phyloP scores from a whole-genome alignment of 1,140 invertebrate species.

The Phymastichus coffea region DNA sequence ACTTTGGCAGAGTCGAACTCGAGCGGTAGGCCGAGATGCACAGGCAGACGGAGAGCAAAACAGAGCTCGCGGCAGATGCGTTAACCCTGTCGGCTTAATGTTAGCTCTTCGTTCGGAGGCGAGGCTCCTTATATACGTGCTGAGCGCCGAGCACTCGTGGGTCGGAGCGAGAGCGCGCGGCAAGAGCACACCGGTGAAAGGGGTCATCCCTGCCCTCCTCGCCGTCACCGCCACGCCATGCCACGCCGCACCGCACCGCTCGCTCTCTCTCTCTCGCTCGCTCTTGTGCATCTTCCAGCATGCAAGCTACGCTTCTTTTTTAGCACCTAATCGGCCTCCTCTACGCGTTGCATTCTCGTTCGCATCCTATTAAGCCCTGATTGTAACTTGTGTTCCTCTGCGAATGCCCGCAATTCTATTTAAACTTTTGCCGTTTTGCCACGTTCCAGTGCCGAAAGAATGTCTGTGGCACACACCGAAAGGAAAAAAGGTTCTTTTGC shows the following conservation, averaged over 20 bases:
- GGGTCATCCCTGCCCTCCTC: conserved; percentile 42
- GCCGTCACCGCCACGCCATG: conserved; percentile 8
- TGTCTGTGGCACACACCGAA: too few species aligned
- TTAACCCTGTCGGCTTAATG: too few species aligned
- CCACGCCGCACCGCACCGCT: neutral
- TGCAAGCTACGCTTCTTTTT: too few species aligned
- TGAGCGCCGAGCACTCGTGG: conserved; percentile 4
- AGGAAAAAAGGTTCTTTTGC: too few species aligned
- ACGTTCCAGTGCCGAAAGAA: too few species aligned
- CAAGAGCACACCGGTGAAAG: conserved; percentile 40
- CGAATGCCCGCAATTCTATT: too few species aligned
- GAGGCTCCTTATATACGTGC: conserved; percentile 29
- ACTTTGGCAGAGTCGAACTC: neutral
- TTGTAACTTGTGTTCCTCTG: too few species aligned
- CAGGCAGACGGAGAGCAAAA: neutral
- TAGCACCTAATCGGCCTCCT: too few species aligned
- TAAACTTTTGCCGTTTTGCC: too few species aligned
- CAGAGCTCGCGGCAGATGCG: neutral
- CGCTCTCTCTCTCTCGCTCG: neutral
- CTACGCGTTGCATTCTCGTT: too few species aligned
- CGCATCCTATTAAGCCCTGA: too few species aligned
- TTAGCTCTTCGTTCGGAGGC: conserved; percentile 33
- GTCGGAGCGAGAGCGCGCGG: conserved; percentile 18
- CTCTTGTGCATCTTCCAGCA: neutral
- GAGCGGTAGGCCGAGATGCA: neutral